Conservation (phyloP, 2,113 vertebrate genomes). For the Oreochromis aureus region DNA sequence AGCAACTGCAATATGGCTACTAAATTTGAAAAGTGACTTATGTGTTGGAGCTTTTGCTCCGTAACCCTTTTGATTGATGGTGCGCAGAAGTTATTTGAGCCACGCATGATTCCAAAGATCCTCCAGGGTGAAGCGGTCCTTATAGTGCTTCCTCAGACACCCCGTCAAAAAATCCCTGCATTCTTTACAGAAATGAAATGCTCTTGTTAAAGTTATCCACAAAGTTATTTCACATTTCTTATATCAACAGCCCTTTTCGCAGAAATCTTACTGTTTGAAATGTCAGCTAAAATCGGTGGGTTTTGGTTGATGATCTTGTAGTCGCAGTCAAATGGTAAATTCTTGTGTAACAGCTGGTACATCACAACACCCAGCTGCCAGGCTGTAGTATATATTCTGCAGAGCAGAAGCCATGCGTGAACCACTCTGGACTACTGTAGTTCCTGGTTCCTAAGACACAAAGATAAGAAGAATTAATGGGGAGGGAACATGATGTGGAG, state of each 20-base stretch:
- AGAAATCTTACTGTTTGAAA: not conserved
- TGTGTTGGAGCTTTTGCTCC: no score
- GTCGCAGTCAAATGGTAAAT: not conserved
- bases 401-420: not conserved
- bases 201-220: not conserved
- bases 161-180: not conserved
- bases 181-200: not conserved
- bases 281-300: fast-evolving
- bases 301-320: not conserved
- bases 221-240: not conserved
- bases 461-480: not conserved
- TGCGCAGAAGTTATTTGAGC: not conserved
- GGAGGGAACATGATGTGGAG: fast-evolving
- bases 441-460: not conserved
- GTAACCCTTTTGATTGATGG: no score
- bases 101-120: not conserved
- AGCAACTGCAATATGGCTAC: not conserved
- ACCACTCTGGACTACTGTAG: not conserved
- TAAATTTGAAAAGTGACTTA: no score
- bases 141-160: not conserved
- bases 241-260: not conserved
- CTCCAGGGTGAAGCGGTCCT: not conserved
- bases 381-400: not conserved
- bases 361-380: not conserved
- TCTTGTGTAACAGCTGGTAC: not conserved